Evolutionary conservation across 2,113 vertebrate species (phyloP), one percentile per base, ranked within the genome.

Genomic region (Atherinomorus stipes): DNA sequence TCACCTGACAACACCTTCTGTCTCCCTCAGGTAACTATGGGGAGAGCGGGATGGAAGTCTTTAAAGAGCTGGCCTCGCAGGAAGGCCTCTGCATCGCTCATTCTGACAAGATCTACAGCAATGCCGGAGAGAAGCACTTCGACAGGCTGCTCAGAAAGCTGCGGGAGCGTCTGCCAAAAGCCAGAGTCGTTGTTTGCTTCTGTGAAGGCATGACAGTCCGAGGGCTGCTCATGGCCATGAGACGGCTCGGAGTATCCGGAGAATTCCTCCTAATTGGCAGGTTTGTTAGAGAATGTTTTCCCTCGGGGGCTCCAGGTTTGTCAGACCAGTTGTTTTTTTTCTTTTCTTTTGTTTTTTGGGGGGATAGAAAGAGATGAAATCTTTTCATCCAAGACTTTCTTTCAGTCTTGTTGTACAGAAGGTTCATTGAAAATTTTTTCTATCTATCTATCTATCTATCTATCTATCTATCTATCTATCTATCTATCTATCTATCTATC

Each of bases 31-130:
- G 97, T 66, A 99, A 98, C 90, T 99, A 99, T 19, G 98, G 98
- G 0, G 98, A 99, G 88, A 99, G 98, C 13, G 98, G 97, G 71
- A 99, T 99, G 97, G 98, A 99, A 42, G 97, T 96, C 47, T 99
- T 99, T 89, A 99, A 98, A 84, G 98, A 99, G 86, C 76, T 99
- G 58, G 98, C 96, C 50, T 93, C 97, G 21, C 97, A 98, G 88
- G 97, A 98, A 58, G 96, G 97, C 37, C 93, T 99, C 64, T 99
- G 98, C 86, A 95, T 99, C 65, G 96, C 98, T 59, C 96, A 98
- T 75, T 98, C 97, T 9, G 98, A 98, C 92, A 99, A 99, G 89
- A 99, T 99, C 94, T 99, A 99, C 93, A 99, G 97, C 93, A 99
- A 99, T 0, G 97, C 98, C 0, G 98, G 97, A 0, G 98, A 99